Percentiles rank a stretch among this genome's conserved stretches.
These are phyloP conservation scores for Threskiornis aethiopicus DNA, from an alignment of 2,797 vertebrate species.

Conservation along the genomic window DNA sequence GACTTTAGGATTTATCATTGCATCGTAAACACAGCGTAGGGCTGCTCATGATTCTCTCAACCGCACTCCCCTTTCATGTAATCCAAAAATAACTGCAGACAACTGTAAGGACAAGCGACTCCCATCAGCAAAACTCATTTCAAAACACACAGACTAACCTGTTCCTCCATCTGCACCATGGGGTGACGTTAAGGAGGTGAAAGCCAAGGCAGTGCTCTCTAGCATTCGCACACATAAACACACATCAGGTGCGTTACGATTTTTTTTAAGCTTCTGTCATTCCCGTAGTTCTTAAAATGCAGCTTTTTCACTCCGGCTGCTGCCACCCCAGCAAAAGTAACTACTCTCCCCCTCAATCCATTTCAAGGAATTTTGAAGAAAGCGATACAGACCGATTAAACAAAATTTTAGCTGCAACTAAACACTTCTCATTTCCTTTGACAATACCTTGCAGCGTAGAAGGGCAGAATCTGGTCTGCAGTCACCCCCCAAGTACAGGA, in stretches of 20 bases:
- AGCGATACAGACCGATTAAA: fast-evolving
- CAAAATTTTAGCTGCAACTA: background rate
- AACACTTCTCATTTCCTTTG: background rate
- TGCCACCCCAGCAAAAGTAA: background rate
- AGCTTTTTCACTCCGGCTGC: background rate
- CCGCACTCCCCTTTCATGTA: fast-evolving
- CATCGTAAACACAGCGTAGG: fast-evolving
- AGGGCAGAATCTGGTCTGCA: background rate
- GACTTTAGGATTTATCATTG: background rate
- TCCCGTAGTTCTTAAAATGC: background rate
- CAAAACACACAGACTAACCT: background rate
- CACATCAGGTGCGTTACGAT: background rate
- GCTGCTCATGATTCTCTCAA: background rate
- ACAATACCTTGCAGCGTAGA: background rate
- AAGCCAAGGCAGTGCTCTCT: background rate
- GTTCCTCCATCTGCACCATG: fast-evolving
- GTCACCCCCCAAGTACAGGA: background rate
- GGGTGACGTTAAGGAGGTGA: fast-evolving
- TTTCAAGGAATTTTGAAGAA: background rate
- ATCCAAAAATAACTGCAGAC: background rate
- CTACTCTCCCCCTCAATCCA: background rate
- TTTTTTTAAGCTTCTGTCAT: background rate
- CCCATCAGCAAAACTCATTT: background rate
- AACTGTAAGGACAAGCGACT: background rate
- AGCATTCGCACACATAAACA: background rate